These are phyloP conservation scores for Falco novaeseelandiae DNA, from an alignment of 2,797 vertebrate genomes.

Conservation along the genomic window DNA sequence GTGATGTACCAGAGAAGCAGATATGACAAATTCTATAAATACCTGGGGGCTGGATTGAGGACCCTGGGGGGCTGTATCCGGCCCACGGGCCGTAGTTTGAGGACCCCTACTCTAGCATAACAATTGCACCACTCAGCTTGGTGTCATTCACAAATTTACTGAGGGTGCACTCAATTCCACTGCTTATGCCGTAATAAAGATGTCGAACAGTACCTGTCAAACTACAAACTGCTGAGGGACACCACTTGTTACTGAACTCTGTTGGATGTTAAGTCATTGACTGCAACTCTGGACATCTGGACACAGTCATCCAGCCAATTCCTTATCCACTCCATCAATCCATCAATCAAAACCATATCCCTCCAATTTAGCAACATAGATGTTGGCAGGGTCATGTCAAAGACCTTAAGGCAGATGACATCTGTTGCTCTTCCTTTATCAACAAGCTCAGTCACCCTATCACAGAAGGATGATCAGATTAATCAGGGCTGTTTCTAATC, in stretches of 20 bases:
- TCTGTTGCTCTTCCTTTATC: not conserved
- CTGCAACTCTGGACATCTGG: not conserved
- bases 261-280: rapidly evolving
- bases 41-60: too few relatives aligned
- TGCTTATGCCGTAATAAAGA: not conserved
- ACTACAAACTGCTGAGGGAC: rapidly evolving
- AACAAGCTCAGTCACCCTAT: not conserved
- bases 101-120: too few relatives aligned
- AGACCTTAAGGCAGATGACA: not conserved
- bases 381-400: not conserved
- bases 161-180: not conserved
- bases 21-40: not conserved
- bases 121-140: not conserved
- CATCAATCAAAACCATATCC: not conserved
- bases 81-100: too few relatives aligned
- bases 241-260: not conserved
- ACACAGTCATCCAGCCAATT: not conserved
- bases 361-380: not conserved
- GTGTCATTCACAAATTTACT: not conserved
- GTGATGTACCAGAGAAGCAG: not conserved
- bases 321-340: not conserved
- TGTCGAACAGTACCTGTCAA: not conserved
- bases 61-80: too few relatives aligned
- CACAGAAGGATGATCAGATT: not conserved
- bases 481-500: not conserved